These are phyloP conservation scores for Biston stratarius DNA, from an alignment of 2,888 invertebrate species.

Conservation along the genomic window DNA sequence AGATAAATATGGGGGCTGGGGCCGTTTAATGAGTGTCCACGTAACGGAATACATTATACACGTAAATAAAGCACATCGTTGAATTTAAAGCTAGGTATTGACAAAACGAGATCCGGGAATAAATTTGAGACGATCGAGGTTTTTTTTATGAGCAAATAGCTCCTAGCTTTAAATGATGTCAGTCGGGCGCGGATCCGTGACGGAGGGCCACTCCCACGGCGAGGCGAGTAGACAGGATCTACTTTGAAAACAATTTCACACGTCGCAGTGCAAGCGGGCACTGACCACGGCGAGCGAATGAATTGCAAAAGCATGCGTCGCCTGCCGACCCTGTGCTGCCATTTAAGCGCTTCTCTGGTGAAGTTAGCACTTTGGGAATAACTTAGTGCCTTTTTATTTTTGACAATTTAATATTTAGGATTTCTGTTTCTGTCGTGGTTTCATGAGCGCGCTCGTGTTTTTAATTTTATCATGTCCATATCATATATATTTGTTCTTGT, in stretches of 20 bases:
- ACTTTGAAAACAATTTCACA: conserved; percentile 78
- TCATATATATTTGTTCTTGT: no score
- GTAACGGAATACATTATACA: conserved; percentile 60
- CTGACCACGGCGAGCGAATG: conserved; percentile 60
- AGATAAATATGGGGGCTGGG: conserved; percentile 56
- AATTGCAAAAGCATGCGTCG: conserved; percentile 74
- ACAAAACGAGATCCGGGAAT: conserved; percentile 52
- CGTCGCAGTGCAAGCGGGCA: conserved; percentile 57
- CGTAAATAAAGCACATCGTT: conserved; percentile 52
- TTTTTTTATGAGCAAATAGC: conserved; percentile 48
- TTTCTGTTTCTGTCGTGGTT: no score
- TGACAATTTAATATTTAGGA: no score
- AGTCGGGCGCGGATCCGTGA: conserved; percentile 68
- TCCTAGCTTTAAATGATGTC: conserved; percentile 65
- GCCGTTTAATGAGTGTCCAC: conserved; percentile 51
- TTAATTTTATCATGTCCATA: no score
- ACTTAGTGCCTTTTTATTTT: no score
- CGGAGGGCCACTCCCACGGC: conserved; percentile 64
- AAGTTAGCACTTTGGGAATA: no score
- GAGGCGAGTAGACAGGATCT: conserved; percentile 70
- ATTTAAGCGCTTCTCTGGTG: no score
- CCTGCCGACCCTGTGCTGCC: conserved; percentile 2
- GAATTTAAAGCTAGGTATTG: conserved; percentile 40
- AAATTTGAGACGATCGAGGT: conserved; percentile 41
- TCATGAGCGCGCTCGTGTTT: no score